Evolutionary conservation across 2,888 invertebrate species (phyloP).

Genomic region (Dynastes grantii): DNA sequence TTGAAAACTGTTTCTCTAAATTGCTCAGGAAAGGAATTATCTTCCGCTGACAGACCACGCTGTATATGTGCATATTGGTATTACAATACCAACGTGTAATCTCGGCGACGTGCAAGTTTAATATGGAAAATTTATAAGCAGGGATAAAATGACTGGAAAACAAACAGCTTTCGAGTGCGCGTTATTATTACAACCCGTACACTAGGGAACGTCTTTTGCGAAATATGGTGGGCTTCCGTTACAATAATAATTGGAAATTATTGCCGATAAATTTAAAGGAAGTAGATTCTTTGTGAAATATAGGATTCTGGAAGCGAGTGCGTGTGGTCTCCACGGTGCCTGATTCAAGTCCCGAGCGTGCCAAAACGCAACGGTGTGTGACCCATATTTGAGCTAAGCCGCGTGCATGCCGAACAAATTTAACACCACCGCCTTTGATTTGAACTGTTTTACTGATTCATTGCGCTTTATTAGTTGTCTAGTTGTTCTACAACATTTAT

Average conservation of each 20-base stretch:
- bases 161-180: not conserved
- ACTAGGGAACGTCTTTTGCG: not conserved
- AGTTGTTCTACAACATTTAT: conserved; percentile 52
- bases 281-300: conserved; percentile 38
- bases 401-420: conserved; percentile 66
- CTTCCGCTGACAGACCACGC: too few relatives aligned
- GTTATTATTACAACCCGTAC: not conserved
- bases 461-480: conserved; percentile 64
- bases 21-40: too few relatives aligned
- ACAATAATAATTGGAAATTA: conserved; percentile 30
- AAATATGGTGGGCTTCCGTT: conserved; percentile 13
- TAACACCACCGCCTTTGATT: conserved; percentile 66
- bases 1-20: too few relatives aligned
- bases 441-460: conserved; percentile 64
- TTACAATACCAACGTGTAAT: not conserved
- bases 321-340: conserved; percentile 67
- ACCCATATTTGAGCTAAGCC: conserved; percentile 62
- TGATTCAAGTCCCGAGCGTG: conserved; percentile 64
- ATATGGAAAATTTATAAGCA: not conserved
- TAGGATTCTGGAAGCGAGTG: conserved; percentile 52
- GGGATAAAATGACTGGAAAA: not conserved
- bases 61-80: too few relatives aligned
- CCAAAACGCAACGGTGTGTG: conserved; percentile 67
- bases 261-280: conserved; percentile 29
- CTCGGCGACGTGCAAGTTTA: not conserved